A percentile compares a stretch with the other conserved stretches of the same genome.
phyloP scores from a whole-genome alignment of 1,140 invertebrate species.

The Drosophila pseudoananassae region DNA sequence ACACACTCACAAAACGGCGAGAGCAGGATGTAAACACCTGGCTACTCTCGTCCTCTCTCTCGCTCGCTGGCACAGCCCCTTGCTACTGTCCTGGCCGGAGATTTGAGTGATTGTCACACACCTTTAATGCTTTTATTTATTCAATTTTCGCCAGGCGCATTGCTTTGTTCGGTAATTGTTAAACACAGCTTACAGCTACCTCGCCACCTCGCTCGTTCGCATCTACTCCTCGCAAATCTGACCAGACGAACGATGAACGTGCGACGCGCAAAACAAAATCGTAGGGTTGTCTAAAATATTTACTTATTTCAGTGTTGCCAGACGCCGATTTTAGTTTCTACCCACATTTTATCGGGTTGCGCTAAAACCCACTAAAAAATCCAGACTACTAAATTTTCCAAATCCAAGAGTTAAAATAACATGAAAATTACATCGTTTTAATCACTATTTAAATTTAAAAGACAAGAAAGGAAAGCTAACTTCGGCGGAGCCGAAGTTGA shows the following conservation, averaged over 20 bases:
- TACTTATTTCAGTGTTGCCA: neutral
- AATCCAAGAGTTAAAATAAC: too few species aligned
- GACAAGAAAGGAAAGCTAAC: too few species aligned
- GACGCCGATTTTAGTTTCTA: neutral
- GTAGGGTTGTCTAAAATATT: neutral
- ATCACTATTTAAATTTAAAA: too few species aligned
- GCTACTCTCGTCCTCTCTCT: neutral
- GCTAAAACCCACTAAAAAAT: too few species aligned
- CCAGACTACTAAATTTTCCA: too few species aligned
- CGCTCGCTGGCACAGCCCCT: constrained; percentile 6
- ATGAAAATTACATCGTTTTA: too few species aligned
- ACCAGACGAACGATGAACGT: constrained; percentile 2
- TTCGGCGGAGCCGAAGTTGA: too few species aligned
- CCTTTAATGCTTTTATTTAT: constrained; percentile 39
- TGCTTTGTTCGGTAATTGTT: constrained; percentile 42
- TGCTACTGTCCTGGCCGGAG: constrained; percentile 12
- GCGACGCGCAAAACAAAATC: constrained; percentile 2
- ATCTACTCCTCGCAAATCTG: neutral
- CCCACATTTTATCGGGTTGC: too few species aligned
- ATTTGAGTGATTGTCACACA: constrained; percentile 40
- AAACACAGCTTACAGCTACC: constrained; percentile 7
- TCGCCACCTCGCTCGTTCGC: neutral
- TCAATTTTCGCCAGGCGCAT: constrained; percentile 41
- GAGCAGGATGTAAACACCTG: constrained; percentile 42
- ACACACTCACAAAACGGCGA: constrained; percentile 3